Evolutionary conservation across 2,113 vertebrate genomes (phyloP).

Genomic region (Hippolais icterina): DNA sequence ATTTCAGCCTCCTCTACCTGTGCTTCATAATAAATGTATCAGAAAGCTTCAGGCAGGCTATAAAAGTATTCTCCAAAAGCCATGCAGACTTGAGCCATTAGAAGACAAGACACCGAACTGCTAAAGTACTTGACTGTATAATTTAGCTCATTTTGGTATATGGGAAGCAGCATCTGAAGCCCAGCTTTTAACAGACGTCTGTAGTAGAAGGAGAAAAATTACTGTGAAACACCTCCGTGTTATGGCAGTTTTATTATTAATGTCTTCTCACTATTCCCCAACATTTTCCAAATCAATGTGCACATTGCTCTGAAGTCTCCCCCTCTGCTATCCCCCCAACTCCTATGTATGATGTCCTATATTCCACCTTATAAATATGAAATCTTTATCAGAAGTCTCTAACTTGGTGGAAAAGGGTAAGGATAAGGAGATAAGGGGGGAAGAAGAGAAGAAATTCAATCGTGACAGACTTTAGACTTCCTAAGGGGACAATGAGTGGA

Average conservation of each 20-base stretch:
- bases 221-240: neutral
- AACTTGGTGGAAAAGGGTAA: neutral
- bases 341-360: neutral
- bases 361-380: neutral
- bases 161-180: neutral
- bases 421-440: neutral
- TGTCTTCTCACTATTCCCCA: neutral
- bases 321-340: neutral
- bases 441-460: neutral
- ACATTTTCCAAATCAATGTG: neutral
- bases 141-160: neutral
- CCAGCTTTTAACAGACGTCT: neutral
- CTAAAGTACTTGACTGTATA: neutral
- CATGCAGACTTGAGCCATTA: neutral
- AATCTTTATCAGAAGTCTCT: neutral
- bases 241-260: neutral
- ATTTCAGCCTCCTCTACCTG: slow-evolving; percentile 33
- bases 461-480: neutral
- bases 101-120: neutral
- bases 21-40: slow-evolving; percentile 42
- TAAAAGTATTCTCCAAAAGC: slow-evolving; percentile 18
- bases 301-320: neutral
- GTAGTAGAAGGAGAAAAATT: neutral
- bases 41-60: slow-evolving; percentile 28
- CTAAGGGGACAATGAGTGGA: fast-evolving